Conservation (phyloP, 2,113 vertebrate species). For the Podilymbus podiceps region DNA sequence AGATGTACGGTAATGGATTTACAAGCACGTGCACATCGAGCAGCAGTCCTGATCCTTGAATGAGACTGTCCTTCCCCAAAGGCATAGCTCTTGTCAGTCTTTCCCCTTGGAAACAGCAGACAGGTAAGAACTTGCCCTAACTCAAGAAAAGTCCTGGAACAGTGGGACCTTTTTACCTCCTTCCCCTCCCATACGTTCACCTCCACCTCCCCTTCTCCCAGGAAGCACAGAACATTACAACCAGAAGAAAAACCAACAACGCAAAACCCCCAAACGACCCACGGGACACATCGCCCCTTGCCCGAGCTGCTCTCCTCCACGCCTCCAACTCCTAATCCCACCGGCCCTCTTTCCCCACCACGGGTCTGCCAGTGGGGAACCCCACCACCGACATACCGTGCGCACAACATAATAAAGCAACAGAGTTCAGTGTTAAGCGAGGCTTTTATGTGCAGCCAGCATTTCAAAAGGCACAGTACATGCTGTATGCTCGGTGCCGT, state of each 20-base stretch:
- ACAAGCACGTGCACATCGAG: neutral
- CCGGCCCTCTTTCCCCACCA: neutral
- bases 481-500: slow-evolving; percentile 27
- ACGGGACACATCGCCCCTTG: neutral
- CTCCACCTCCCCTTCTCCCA: neutral
- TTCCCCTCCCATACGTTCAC: neutral
- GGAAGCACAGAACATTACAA: neutral
- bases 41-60: neutral
- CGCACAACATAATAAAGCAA: slow-evolving; percentile 27
- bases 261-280: neutral
- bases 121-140: neutral
- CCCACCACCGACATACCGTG: neutral
- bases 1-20: neutral
- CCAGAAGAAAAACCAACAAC: neutral
- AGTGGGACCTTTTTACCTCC: neutral
- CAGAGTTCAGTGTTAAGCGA: neutral
- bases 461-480: slow-evolving; percentile 52
- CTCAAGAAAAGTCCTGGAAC: neutral
- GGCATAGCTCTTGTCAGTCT: neutral
- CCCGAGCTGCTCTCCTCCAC: neutral
- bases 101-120: neutral
- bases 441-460: slow-evolving; percentile 46
- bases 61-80: neutral
- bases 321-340: neutral
- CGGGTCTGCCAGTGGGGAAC: neutral